Evolutionary conservation across 2,888 invertebrate genomes (phyloP), one percentile per base, ranked within the genome.

Genomic region (Cabera pusaria): DNA sequence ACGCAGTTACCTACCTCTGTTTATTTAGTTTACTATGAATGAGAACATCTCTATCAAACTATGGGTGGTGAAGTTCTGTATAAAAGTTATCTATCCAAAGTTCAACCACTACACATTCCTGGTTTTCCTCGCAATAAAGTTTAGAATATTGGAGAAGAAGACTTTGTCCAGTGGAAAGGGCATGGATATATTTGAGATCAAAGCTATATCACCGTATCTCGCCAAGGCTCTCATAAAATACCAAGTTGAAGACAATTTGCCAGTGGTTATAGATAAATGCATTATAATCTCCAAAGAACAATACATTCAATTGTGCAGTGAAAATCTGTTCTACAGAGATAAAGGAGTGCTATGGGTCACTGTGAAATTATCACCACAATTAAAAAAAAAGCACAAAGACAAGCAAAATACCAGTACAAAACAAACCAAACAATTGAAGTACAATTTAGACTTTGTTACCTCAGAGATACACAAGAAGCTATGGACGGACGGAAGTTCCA

Each of bases 71-170:
- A 84, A 84, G 58, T 84, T 79, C 69, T 83, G 85, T 59, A 44
- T 88, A 49, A 85, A 82, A 80, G 56, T 88, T 52, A 62, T 80
- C 36, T 87, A 84, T 74, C 88, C 88, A 71, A 86, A 85, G 69
- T 84, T 73, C 75, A 85, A 88, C 64, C 66, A 56, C 46, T 72
- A 79, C 55, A 64, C 66, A 39, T 88, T 88, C 57, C 67, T 88
- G 9, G 76, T 82, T 43, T 88, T 73, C 54, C 72, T 88, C 39
- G 73, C 79, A 42, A 74, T 88, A 63, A 88, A 84, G 59, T 83
- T 69, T 56, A 77, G 82, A 61, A 75, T 81, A 62, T 65, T 65
- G 52, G 66, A 49, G 20, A 75, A 68, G 47, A 68, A 59, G 35
- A 44, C 49, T 12, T 26, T 43, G 25, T 44, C 38, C 10, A 37